Conservation (phyloP, 2,113 vertebrate genomes). For the Tor tambroides region DNA sequence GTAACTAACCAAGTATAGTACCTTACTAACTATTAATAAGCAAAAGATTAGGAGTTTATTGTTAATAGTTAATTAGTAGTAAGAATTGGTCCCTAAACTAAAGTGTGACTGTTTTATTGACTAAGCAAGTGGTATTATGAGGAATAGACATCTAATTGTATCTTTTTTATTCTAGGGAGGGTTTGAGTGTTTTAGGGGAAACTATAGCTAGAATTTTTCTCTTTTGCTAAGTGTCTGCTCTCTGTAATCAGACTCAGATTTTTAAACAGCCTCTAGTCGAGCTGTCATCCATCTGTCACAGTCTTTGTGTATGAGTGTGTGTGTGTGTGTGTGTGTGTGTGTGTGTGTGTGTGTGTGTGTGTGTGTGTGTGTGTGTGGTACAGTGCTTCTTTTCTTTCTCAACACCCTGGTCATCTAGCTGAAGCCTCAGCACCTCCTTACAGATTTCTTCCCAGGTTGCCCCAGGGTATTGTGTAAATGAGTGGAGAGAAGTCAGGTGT, state of each 20-base stretch:
- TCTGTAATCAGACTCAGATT: conserved; percentile 35
- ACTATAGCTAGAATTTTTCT: not conserved
- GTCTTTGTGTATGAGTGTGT: conserved; percentile 46
- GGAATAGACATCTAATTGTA: no score
- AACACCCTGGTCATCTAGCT: conserved; percentile 22
- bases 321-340: conserved; percentile 38
- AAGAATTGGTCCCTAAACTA: no score
- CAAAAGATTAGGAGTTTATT: no score
- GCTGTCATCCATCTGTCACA: conserved; percentile 50
- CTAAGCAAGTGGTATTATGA: no score
- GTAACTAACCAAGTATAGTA: no score
- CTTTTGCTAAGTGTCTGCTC: conserved; percentile 1
- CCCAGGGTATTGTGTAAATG: conserved; percentile 38
- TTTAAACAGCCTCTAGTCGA: conserved; percentile 44
- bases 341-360: conserved; percentile 51
- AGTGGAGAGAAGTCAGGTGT: conserved; percentile 41
- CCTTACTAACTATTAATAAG: no score
- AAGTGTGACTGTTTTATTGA: no score
- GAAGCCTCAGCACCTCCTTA: conserved; percentile 4
- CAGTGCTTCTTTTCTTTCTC: no score
- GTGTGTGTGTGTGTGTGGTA: not conserved
- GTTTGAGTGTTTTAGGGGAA: conserved; percentile 1
- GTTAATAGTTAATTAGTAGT: no score
- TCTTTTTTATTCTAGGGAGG: no score
- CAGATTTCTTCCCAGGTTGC: conserved; percentile 32